Evolutionary conservation across 1,140 invertebrate genomes (phyloP), one percentile per base, ranked within the genome.

Genomic region (Samia ricini): DNA sequence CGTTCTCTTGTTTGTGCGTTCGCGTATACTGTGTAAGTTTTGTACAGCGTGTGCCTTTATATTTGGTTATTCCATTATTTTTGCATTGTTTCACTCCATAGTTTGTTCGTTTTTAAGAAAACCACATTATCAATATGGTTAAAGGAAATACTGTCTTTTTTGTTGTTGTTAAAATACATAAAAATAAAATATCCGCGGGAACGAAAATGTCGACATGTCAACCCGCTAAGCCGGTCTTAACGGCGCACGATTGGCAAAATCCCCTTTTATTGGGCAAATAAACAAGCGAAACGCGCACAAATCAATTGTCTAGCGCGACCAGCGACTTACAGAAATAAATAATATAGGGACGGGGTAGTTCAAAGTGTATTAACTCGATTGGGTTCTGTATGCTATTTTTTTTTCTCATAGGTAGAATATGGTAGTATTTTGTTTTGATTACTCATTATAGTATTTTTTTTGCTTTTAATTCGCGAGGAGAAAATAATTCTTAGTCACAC

Each of bases 251-350:
- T 79, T 77, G 77, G 68, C 67, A 62, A 72, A 79, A 83, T 79
- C 79, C 68, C 68, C 69, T 65, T 77, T 81, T 79, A 77, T 75
- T 77, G 74, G 72, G 54, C 65, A 78, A 76, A 83, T 72, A 83
- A 79, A 76, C 69, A 77, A 73, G 69, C 55, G 50, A 64, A 69
- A 66, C 48, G 69, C 66, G 77, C 63, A 74, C 65, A 76, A 77
- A 80, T 79, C 80, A 82, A 79, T 76, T 75, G 75, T 76, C 73
- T 75, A 60, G 59, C 54, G 61, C 58, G 65, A 60, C n/a, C n/a
- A n/a, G n/a, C 33, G 68, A 71, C 69, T 76, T 78, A 77, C 56
- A 64, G 56, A 69, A 69, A 63, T 33, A 72, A 68, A 64, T 20
- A 55, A 23, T 24, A 15, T 42, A 42, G 19, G 18, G 7, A 10